Evolutionary conservation across 2,797 vertebrate species (phyloP).

Genomic region (Crax fasciolata): DNA sequence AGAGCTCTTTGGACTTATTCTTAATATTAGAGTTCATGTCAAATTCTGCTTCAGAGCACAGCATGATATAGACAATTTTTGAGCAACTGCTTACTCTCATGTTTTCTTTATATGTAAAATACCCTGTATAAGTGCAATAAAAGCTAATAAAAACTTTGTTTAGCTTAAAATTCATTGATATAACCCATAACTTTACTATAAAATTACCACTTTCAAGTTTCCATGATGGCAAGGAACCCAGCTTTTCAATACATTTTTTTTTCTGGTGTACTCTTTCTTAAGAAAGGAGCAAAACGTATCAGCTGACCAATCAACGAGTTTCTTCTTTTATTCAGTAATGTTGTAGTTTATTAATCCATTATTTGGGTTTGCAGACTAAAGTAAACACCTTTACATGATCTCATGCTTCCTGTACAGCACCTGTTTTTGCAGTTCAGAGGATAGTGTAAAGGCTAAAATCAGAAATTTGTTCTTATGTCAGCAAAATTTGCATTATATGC

Average conservation of each 20-base stretch:
- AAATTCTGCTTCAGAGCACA: neutral
- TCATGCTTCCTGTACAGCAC: neutral
- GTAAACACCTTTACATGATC: neutral
- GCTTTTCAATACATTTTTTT: neutral
- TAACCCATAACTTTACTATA: neutral
- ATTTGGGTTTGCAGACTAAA: neutral
- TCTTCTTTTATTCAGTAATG: neutral
- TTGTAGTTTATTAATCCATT: neutral
- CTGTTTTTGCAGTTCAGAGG: neutral
- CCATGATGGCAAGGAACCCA: accelerated
- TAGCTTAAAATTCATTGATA: neutral
- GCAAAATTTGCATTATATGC: neutral
- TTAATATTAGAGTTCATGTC: neutral
- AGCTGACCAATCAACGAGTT: neutral
- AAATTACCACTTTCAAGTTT: neutral
- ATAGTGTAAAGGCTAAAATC: neutral
- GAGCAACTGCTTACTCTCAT: neutral
- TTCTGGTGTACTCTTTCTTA: neutral
- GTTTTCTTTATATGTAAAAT: neutral
- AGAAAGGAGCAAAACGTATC: neutral
- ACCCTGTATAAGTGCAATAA: neutral
- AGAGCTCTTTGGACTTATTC: neutral
- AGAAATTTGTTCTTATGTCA: neutral
- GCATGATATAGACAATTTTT: neutral
- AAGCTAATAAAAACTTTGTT: neutral